Evolutionary conservation across 2,797 vertebrate species (phyloP), one percentile per base, ranked within the genome.

Genomic region (Podarcis siculus): DNA sequence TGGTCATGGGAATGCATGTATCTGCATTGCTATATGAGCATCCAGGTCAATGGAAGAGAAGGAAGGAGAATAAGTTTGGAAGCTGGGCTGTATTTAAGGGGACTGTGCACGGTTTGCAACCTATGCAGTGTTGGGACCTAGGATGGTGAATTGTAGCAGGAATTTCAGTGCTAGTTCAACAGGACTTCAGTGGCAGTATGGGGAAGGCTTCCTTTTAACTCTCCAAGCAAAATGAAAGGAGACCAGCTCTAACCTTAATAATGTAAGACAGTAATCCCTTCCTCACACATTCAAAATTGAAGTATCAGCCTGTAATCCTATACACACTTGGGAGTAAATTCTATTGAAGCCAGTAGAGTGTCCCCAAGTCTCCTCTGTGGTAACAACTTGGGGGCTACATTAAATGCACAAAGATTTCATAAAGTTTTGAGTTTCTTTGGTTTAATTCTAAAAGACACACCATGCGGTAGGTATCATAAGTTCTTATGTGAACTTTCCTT

Each of bases 361-460:
- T n/a, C 17, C 64, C 25, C 35, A 15, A 58, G 35, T 17, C 30
- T 39, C 3, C 23, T 58, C 83, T 9, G n/a, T 55, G n/a, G 55
- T 7, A 55, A 83, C 8, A 30, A 27, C 17, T 7, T 42, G 17
- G 21, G 39, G 67, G 42, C 10, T 35, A 58, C 32, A 72, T 35
- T 83, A 8, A 19, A 37, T 10, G 25, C 32, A 84, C 25, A 73
- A 76, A 72, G 64, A 91, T 45, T 94, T 72, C 79, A 81, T 77
- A 86, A 83, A 82, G 92, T 87, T 85, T 1, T 23, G 76, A 55
- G 21, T 30, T 37, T 79, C 83, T 75, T 35, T 17, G 35, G 86
- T 87, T 85, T 89, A 92, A 75, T 87, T 86, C 91, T 91, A 90
- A 94, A 86, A 81, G 88, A 91, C 83, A 92, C 83, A 81, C 69